Percentiles rank a stretch among this genome's conserved stretches.
Evolutionary conservation across 2,113 vertebrate genomes (phyloP).

Genomic region (Tenrec ecaudatus): DNA sequence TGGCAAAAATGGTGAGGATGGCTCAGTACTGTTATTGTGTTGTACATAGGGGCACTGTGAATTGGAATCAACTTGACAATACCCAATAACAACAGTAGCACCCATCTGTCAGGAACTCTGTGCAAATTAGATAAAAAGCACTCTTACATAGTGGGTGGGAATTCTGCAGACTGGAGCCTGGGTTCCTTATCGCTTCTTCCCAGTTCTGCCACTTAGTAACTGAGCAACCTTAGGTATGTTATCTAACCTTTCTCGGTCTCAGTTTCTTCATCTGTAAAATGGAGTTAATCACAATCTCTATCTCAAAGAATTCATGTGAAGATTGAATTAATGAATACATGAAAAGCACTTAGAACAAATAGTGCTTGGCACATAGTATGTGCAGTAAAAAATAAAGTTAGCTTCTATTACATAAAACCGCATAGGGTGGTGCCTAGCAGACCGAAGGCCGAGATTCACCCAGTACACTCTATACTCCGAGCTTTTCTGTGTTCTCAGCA

Average conservation of each 20-base stretch:
- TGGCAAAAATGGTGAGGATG: too few species aligned
- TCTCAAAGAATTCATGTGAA: conserved; percentile 41
- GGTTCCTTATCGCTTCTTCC: conserved; percentile 35
- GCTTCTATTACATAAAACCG: conserved; percentile 70
- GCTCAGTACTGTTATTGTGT: too few species aligned
- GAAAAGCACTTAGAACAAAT: conserved; percentile 29
- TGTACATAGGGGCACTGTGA: too few species aligned
- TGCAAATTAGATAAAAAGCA: conserved; percentile 29
- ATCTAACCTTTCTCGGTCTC: conserved; percentile 46
- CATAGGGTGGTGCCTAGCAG: conserved; percentile 32
- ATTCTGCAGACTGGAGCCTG: neutral
- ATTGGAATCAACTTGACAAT: neutral
- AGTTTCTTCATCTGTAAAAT: conserved; percentile 57
- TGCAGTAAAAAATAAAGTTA: conserved; percentile 39
- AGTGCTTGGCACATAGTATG: conserved; percentile 57
- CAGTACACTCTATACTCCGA: neutral
- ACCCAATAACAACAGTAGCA: neutral
- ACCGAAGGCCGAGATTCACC: conserved; percentile 40
- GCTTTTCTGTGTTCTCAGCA: conserved; percentile 11
- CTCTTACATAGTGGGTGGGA: neutral
- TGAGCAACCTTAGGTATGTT: conserved; percentile 21
- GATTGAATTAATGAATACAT: conserved; percentile 17
- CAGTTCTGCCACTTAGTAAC: neutral
- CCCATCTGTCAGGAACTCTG: conserved; percentile 13
- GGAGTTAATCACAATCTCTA: conserved; percentile 33